Evolutionary conservation across 2,888 invertebrate species (phyloP).

Genomic region (Stictocephala bisonia): DNA sequence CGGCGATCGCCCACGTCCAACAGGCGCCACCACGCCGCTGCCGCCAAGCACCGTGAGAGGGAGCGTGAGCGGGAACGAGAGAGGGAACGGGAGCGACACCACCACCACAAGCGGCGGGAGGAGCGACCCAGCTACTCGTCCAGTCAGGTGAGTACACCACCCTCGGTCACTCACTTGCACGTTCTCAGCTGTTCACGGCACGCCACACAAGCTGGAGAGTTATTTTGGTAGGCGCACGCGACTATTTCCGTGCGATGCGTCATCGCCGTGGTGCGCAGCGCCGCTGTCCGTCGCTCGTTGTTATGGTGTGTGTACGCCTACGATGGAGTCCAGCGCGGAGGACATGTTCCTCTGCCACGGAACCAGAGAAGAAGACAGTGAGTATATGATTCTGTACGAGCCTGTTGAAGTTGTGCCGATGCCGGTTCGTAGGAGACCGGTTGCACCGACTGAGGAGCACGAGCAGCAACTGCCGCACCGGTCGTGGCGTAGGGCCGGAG

Average conservation of each 20-base stretch:
- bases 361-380: slow-evolving; percentile 11
- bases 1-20: slow-evolving; percentile 84
- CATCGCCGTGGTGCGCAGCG: slow-evolving; percentile 9
- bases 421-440: slow-evolving; percentile 39
- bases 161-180: neutral
- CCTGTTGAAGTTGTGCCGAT: slow-evolving; percentile 26
- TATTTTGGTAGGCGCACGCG: slow-evolving; percentile 43
- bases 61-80: neutral
- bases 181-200: slow-evolving; percentile 23
- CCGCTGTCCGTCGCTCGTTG: neutral
- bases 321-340: too few relatives aligned
- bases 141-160: slow-evolving; percentile 54
- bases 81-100: slow-evolving; percentile 45
- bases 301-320: neutral
- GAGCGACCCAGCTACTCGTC: slow-evolving; percentile 54
- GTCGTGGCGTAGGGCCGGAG: slow-evolving; percentile 14
- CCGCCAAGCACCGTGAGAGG: slow-evolving; percentile 52
- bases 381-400: slow-evolving; percentile 38
- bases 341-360: slow-evolving; percentile 39
- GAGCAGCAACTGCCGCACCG: slow-evolving; percentile 16
- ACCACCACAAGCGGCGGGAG: slow-evolving; percentile 48
- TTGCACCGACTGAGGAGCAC: slow-evolving; percentile 29
- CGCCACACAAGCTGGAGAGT: slow-evolving; percentile 28
- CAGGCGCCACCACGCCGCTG: slow-evolving; percentile 72
- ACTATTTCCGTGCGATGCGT: slow-evolving; percentile 22